Evolutionary conservation across 2,113 vertebrate species (phyloP).

Genomic region (Clinocottus analis): DNA sequence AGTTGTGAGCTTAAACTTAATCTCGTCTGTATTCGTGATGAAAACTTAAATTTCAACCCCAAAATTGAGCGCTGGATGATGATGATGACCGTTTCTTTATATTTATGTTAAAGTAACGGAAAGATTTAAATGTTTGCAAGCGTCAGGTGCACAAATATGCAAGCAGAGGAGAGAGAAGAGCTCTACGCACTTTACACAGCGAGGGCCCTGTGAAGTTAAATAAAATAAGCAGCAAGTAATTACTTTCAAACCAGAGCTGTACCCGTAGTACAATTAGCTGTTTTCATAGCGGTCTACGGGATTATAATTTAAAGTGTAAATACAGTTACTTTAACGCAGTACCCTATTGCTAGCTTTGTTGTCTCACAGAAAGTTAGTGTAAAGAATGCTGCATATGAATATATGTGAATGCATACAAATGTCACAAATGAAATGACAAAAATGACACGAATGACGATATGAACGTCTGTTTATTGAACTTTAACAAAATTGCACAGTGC

Average conservation of each 20-base stretch:
- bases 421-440: no score
- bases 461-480: no score
- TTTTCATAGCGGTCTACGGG: background rate
- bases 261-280: no score
- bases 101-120: slow-evolving; percentile 23
- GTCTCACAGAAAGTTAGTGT: background rate
- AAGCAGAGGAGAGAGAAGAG: background rate
- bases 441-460: no score
- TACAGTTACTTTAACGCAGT: background rate
- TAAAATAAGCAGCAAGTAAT: slow-evolving; percentile 16
- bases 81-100: slow-evolving; percentile 21
- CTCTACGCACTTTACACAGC: background rate
- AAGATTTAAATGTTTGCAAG: slow-evolving; percentile 1
- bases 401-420: no score
- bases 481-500: no score
- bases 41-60: slow-evolving; percentile 41
- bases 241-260: background rate
- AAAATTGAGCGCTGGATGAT: slow-evolving; percentile 10
- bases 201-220: background rate
- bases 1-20: slow-evolving; percentile 31
- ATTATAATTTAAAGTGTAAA: background rate
- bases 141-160: slow-evolving; percentile 26
- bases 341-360: background rate
- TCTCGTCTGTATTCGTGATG: slow-evolving; percentile 44
- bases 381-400: no score